phyloP scores from a whole-genome alignment of 2,113 vertebrate genomes.

The Junco hyemalis region DNA sequence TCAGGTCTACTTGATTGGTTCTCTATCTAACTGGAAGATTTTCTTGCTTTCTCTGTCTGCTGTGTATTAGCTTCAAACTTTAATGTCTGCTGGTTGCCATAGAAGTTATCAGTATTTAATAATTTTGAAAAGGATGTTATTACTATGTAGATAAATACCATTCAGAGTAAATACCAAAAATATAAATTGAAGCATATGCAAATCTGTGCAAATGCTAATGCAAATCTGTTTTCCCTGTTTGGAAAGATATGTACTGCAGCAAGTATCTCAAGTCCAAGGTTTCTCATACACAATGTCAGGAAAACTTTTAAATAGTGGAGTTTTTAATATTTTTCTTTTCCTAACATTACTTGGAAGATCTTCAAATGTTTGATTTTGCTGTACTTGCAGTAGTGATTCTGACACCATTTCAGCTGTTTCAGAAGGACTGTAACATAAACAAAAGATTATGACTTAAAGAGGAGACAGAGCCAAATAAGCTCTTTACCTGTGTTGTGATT shows the following conservation, averaged over 20 bases:
- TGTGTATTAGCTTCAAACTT: background rate
- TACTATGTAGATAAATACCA: background rate
- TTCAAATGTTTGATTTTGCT: background rate
- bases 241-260: background rate
- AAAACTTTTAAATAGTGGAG: background rate
- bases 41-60: background rate
- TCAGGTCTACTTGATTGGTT: background rate
- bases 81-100: background rate
- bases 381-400: background rate
- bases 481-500: background rate
- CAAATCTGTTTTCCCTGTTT: background rate
- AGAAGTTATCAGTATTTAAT: background rate
- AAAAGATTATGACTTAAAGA: background rate
- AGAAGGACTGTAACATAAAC: background rate
- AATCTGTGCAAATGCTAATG: background rate
- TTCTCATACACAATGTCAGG: background rate
- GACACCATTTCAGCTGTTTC: background rate
- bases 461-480: background rate
- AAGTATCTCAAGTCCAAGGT: background rate
- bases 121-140: background rate
- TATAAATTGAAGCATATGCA: background rate
- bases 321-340: background rate
- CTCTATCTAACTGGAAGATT: background rate
- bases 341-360: background rate
- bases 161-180: background rate